A percentile compares a stretch with the other conserved stretches of the same genome.
phyloP scores from a whole-genome alignment of 2,113 vertebrate genomes.

The Menura novaehollandiae region DNA sequence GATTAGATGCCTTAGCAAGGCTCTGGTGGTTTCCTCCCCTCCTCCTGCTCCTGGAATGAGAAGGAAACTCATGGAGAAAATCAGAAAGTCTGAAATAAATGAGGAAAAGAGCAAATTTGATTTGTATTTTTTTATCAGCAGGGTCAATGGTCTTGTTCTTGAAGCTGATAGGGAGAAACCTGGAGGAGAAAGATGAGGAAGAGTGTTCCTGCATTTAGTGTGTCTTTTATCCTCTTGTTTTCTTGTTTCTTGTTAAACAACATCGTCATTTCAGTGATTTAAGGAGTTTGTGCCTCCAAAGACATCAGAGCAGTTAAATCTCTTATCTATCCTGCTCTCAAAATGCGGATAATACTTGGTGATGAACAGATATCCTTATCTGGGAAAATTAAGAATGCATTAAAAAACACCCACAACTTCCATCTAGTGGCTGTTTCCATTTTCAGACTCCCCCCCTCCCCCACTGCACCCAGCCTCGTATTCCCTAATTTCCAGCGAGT shows the following conservation, averaged over 20 bases:
- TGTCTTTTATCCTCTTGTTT: background rate
- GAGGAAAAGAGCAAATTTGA: background rate
- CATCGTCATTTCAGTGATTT: background rate
- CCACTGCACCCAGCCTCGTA: background rate
- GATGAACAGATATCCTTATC: background rate
- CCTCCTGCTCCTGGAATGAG: background rate
- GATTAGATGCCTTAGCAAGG: background rate
- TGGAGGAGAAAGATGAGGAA: background rate
- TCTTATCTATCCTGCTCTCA: background rate
- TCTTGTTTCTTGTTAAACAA: background rate
- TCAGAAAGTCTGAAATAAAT: background rate
- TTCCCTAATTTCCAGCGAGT: accelerated
- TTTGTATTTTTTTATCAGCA: background rate
- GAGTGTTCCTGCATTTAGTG: background rate
- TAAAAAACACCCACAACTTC: accelerated
- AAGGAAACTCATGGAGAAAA: background rate
- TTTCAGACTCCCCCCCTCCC: background rate
- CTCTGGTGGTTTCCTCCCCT: background rate
- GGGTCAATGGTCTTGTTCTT: background rate
- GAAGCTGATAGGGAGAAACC: background rate
- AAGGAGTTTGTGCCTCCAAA: background rate
- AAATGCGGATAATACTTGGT: background rate
- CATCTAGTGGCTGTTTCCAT: background rate
- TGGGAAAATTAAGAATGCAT: background rate
- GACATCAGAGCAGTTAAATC: background rate